Percentiles rank a stretch among this genome's conserved stretches.
These are phyloP conservation scores for Empis livida DNA, from an alignment of 2,888 invertebrate species.

Conservation along the genomic window DNA sequence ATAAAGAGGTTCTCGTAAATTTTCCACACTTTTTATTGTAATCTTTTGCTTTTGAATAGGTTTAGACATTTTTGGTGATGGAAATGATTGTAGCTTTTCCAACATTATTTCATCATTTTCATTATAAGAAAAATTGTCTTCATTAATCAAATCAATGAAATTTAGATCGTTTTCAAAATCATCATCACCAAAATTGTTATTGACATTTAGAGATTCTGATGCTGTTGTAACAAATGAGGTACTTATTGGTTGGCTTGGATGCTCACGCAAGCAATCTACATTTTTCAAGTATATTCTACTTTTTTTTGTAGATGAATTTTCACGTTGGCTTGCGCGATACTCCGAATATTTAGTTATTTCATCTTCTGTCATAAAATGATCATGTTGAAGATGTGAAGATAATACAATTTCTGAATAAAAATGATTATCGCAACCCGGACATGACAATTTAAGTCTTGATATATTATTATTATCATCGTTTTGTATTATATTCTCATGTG, in stretches of 20 bases:
- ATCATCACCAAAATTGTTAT: neutral
- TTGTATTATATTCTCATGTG: slow-evolving; percentile 2
- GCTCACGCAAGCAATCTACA: slow-evolving; percentile 30
- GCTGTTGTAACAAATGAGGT: slow-evolving; percentile 4
- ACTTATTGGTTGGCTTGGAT: slow-evolving; percentile 13
- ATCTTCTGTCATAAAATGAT: slow-evolving; percentile 51
- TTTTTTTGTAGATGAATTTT: slow-evolving; percentile 13
- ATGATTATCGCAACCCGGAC: slow-evolving; percentile 53
- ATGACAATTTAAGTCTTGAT: slow-evolving; percentile 37
- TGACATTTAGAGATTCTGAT: neutral
- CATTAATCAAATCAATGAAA: slow-evolving; percentile 12
- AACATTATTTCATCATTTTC: slow-evolving; percentile 3
- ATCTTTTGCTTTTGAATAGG: slow-evolving; percentile 25
- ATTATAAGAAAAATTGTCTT: neutral
- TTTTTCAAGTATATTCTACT: slow-evolving; percentile 33
- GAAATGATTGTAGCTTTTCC: neutral
- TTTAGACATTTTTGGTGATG: slow-evolving; percentile 6
- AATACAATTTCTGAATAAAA: slow-evolving; percentile 51
- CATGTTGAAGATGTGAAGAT: slow-evolving; percentile 49
- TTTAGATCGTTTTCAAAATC: slow-evolving; percentile 10
- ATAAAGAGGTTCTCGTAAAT: slow-evolving; percentile 26
- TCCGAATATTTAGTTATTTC: slow-evolving; percentile 45
- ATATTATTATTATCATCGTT: slow-evolving; percentile 19
- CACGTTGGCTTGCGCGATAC: neutral
- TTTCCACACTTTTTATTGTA: slow-evolving; percentile 33